These are phyloP conservation scores for Nothura maculosa DNA, from an alignment of 2,797 vertebrate genomes.

Conservation along the genomic window DNA sequence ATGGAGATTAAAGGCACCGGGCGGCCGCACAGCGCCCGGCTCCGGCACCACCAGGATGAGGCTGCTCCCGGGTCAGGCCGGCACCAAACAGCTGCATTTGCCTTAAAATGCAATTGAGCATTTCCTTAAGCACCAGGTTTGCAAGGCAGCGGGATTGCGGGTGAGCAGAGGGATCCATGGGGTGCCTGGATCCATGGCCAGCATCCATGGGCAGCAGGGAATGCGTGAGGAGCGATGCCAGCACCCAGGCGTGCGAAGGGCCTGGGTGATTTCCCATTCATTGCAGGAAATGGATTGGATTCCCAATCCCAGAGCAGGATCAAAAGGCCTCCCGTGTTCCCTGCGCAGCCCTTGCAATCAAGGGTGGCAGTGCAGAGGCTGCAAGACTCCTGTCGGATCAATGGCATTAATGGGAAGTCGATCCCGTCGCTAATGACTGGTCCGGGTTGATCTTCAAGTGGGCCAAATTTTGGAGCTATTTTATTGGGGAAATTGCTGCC, in stretches of 20 bases:
- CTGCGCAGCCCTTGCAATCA: neutral
- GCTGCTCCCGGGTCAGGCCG: slow-evolving; percentile 46
- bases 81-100: slow-evolving; percentile 69
- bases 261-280: slow-evolving; percentile 55
- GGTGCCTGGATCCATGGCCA: neutral
- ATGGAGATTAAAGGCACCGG: slow-evolving; percentile 68
- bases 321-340: neutral
- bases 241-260: neutral
- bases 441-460: neutral
- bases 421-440: neutral
- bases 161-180: neutral
- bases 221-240: rapidly evolving
- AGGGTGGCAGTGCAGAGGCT: neutral
- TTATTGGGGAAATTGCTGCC: neutral
- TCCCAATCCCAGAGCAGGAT: neutral
- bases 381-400: neutral
- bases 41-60: slow-evolving; percentile 36
- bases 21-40: slow-evolving; percentile 70
- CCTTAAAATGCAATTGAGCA: slow-evolving; percentile 51
- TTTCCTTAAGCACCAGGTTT: slow-evolving; percentile 39
- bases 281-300: slow-evolving; percentile 41
- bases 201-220: neutral
- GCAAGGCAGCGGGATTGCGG: neutral
- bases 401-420: neutral
- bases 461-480: neutral